phyloP scores from a whole-genome alignment of 53 echinoderm and acorn worm species.

The Temnopleurus reevesii region DNA sequence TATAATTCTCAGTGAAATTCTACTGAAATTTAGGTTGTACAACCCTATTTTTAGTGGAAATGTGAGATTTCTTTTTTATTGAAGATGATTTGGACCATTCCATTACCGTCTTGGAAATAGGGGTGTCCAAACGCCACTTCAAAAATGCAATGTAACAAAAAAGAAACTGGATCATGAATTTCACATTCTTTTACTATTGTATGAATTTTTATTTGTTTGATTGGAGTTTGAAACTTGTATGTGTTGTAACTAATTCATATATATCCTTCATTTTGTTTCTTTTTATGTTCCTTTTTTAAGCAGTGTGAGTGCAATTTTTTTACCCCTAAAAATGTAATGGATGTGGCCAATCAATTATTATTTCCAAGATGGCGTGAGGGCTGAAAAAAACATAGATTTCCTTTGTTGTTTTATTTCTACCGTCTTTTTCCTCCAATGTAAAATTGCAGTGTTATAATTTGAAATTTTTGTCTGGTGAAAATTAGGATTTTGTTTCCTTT shows the following conservation, averaged over 20 bases:
- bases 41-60: not conserved
- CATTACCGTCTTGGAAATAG: not conserved
- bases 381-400: slow-evolving; percentile 31
- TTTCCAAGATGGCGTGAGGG: slow-evolving; percentile 23
- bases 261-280: not conserved
- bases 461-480: not conserved
- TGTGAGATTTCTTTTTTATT: slow-evolving; percentile 27
- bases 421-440: not conserved
- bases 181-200: not conserved
- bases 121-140: not conserved
- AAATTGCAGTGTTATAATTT: not conserved
- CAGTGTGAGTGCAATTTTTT: not conserved
- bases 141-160: too few species aligned
- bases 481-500: too few species aligned
- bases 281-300: not conserved
- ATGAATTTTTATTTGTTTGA: not conserved
- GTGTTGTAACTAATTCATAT: too few species aligned
- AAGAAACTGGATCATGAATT: too few species aligned
- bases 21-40: too few species aligned
- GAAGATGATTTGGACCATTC: slow-evolving; percentile 33
- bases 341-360: slow-evolving; percentile 1
- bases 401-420: not conserved
- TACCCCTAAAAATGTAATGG: not conserved
- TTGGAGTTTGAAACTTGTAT: too few species aligned
- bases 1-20: too few species aligned